phyloP scores from a whole-genome alignment of 2,797 vertebrate genomes.

The Sebastes diploproa region DNA sequence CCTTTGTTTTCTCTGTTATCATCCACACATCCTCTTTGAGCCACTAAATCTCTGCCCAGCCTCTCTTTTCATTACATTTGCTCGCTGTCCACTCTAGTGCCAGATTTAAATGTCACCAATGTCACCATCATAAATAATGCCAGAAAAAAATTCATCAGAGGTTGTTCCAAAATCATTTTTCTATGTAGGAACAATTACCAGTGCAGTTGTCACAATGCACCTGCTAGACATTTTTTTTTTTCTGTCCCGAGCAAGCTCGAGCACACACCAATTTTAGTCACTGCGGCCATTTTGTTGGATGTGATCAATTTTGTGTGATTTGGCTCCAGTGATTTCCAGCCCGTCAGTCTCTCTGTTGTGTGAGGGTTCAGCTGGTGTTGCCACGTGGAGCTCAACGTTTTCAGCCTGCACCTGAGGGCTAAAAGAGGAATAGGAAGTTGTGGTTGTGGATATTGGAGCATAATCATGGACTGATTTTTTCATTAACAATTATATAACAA shows the following conservation, averaged over 20 bases:
- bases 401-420: not conserved
- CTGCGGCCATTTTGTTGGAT: conserved; percentile 77
- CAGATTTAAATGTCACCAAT: conserved; percentile 6
- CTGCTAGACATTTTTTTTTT: not conserved
- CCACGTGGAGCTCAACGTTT: conserved; percentile 30
- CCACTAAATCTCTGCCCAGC: not conserved
- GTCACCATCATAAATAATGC: not conserved
- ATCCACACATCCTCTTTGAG: conserved; percentile 44
- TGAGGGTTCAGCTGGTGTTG: conserved; percentile 22
- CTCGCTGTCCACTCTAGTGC: not conserved
- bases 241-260: conserved; percentile 25
- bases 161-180: not conserved
- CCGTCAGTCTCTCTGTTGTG: conserved; percentile 46
- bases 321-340: conserved; percentile 67
- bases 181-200: not conserved
- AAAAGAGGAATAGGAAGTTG: conserved; percentile 1
- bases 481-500: conserved; percentile 31
- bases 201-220: conserved; percentile 19
- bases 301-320: conserved; percentile 81
- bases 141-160: conserved; percentile 10
- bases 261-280: conserved; percentile 68
- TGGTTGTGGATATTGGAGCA: not conserved
- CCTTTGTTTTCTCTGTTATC: conserved; percentile 41
- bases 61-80: not conserved
- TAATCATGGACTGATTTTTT: conserved; percentile 24